These are phyloP conservation scores for Scaptomyza caliginosa DNA, from an alignment of 2,888 invertebrate species.

Conservation along the genomic window DNA sequence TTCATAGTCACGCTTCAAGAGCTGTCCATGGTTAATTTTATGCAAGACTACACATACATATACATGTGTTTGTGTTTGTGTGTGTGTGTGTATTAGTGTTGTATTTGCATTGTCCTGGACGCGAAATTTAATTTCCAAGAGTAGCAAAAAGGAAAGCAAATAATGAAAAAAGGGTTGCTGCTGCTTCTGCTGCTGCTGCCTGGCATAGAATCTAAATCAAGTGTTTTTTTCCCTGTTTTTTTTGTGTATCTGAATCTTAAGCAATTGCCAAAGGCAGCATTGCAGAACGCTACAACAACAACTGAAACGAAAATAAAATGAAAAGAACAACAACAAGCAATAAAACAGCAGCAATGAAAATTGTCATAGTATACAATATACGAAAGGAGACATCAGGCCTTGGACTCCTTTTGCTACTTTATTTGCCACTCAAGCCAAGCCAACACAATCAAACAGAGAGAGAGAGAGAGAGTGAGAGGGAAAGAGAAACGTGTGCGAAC, in stretches of 20 bases:
- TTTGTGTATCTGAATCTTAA: background rate
- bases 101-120: conserved; percentile 13
- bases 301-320: too few relatives aligned
- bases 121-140: conserved; percentile 2
- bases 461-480: background rate
- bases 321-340: background rate
- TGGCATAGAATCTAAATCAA: background rate
- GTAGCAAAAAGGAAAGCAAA: background rate
- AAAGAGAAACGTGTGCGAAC: conserved; percentile 24
- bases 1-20: background rate
- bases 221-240: too few relatives aligned
- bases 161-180: background rate
- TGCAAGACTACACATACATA: background rate
- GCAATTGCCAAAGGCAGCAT: conserved; percentile 5
- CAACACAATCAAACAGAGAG: too few relatives aligned
- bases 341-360: background rate
- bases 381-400: conserved; percentile 1
- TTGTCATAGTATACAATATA: conserved; percentile 8
- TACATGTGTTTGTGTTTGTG: background rate
- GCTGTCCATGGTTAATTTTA: conserved; percentile 12
- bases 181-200: too few relatives aligned
- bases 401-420: conserved; percentile 12
- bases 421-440: background rate
- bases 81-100: too few relatives aligned
- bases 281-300: background rate